Evolutionary conservation across 2,888 invertebrate species (phyloP), one percentile per base, ranked within the genome.

Genomic region (Philereme vetulata): DNA sequence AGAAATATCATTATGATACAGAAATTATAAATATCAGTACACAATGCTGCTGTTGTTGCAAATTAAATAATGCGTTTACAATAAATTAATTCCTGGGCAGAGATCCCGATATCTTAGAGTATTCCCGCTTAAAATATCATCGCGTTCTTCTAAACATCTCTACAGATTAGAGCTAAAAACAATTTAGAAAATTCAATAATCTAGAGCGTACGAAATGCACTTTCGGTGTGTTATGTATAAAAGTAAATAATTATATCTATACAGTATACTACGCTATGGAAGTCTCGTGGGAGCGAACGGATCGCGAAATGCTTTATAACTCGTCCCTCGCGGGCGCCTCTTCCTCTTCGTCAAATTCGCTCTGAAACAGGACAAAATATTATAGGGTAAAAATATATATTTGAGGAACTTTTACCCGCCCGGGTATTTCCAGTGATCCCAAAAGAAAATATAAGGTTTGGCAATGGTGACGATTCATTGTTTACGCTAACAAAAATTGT

Each of bases 321-420:
- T 96, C 96, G 84, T 96, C 96, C 81, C 95, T 96, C 78, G 94
- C 92, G 72, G 95, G 95, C 73, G 93, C 87, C 74, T 95, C 96
- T 51, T 96, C 96, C 64, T 96, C 96, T 73, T 96, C 96, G 46
- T 95, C 95, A 68, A 94, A 94, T 74, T 95, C 91, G 69, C 80
- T 88, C 91, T 92, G 90, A 62, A 82, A 70, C 5, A 61, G 43
- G 49, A 59, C 46, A 46, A 43, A 6, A 46, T 33, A 46, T 33
- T 33, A 21, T 33, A 5, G 8, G 38, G 4, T 38, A 38, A 8
- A 6, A 8, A 6, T 38, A 4, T 38, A 36, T 6, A 21, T 21
- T 21, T 21, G 2, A 21, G 1, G 21, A 21, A 21, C 21, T 2
- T n/a, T n/a, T n/a, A n/a, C 21, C 21, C 21, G 21, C 21, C 21